These are phyloP conservation scores for Oncorhynchus tshawytscha DNA, from an alignment of 2,113 vertebrate species.

Conservation along the genomic window DNA sequence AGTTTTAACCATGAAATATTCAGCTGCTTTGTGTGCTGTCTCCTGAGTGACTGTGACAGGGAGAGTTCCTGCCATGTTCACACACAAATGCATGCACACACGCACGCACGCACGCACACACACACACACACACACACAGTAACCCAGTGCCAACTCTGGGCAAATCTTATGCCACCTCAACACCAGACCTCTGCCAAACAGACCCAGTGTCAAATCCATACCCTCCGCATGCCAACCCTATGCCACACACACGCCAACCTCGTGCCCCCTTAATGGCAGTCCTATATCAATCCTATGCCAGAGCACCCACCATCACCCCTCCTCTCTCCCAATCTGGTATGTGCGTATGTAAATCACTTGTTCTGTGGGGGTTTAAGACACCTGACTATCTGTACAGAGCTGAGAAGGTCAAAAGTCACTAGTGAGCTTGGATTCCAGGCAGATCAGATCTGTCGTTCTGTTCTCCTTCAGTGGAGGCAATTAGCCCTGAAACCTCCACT, in stretches of 20 bases:
- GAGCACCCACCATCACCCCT: conserved; percentile 2
- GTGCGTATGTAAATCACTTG: conserved; percentile 17
- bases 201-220: conserved; percentile 61
- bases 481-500: conserved; percentile 58
- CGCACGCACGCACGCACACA: neutral
- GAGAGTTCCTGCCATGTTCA: neutral
- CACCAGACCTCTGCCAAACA: conserved; percentile 60
- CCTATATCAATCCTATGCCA: conserved; percentile 58
- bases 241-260: conserved; percentile 63
- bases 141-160: conserved; percentile 42
- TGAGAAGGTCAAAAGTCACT: conserved; percentile 57
- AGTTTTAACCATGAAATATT: conserved; percentile 65
- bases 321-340: conserved; percentile 40
- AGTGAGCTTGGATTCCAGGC: conserved; percentile 51
- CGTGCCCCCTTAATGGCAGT: conserved; percentile 58
- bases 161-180: conserved; percentile 58
- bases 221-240: conserved; percentile 58
- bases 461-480: conserved; percentile 66
- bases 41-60: conserved; percentile 34
- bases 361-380: conserved; percentile 10
- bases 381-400: conserved; percentile 32
- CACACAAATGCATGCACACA: neutral
- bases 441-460: conserved; percentile 54
- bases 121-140: neutral
- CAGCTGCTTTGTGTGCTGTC: conserved; percentile 37